Base-by-base conservation (phyloP, 37 sponge, comb jelly and placozoan genomes). In the Spongilla lacustris region DNA sequence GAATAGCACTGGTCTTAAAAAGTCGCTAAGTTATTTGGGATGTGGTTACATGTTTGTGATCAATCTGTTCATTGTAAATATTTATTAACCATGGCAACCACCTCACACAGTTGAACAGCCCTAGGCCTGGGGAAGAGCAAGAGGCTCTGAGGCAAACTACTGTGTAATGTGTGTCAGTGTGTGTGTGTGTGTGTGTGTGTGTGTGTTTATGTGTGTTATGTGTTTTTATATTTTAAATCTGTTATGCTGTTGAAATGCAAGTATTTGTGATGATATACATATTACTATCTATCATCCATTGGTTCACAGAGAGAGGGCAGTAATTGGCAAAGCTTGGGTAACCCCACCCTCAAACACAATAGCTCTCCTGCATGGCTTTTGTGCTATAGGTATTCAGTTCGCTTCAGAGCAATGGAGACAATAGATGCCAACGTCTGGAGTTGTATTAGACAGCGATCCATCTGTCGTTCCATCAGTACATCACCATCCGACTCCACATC, bases 61-160 rank as follows among this genome's bases (percentile, higher is more conserved):
- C 11, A 58, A 14, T 19, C 1, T 58, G 21, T 46, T 46, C 8
- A 8, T 10, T 46, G 46, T 8, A 46, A 46, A 58, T 14, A 58
- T 10, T 58, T 1, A 58, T 58, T 58, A 58, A 58, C 58, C 58
- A 58, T 46, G 8, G 19, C 21, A 58, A 58, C 73, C 58, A n/a
- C 1, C 68, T 0, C 23, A 17, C 67, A n/a, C 82, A 87, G 88
- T 74, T 87, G 48, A 87, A 87, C 76, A 87, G 88, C 68, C 88
- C 88, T 21, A 81, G 78, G 67, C 88, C 88, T 37, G 81, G 82
- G 23, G 68, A 69, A 21, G 84, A 46, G 28, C 68, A 37, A 27
- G 48, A 29, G n/a, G 4, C 76, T 22, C 22, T 84, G 23, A 84
- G 67, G 73, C 74, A 66, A 8, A 84, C 84, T 30, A 30, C 84